Evolutionary conservation across 2,888 invertebrate genomes (phyloP), one percentile per base, ranked within the genome.

Genomic region (Dasysyrphus albostriatus): DNA sequence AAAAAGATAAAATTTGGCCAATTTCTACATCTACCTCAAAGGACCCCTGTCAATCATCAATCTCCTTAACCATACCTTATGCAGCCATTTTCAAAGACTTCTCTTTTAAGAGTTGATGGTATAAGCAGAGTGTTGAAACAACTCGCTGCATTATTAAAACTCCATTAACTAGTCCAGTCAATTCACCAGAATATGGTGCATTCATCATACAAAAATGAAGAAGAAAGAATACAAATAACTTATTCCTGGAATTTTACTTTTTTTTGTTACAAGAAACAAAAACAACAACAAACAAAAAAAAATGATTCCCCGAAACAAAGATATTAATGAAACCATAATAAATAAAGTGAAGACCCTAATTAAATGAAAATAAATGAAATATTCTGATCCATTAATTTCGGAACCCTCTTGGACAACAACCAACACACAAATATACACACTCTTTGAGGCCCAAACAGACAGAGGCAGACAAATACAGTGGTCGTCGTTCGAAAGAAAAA

Each of bases 341-440:
- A 87, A 87, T 87, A 75, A 87, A 87, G 63, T 83, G 83, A 87
- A 79, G 83, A 87, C 87, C 87, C 87, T 87, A 87, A 87, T 87
- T 87, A 87, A 87, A 87, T 83, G 87, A 83, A 87, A 79, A 79
- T 72, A 87, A 87, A 87, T 87, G 87, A 87, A 87, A 83, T 83
- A 83, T 87, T 83, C 78, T 75, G 83, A 75, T 87, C 83, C 87
- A 87, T 87, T 87, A 87, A 87, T 87, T 84, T 83, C 39, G 39
- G 59, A 49, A 34, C 70, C 77, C 61, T 77, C 14, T 7, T 61
- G 56, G 61, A 42, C 59, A 61, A 39, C 12, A 51, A 24, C 51
- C 24, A 29, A 14, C 6, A 14, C 6, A 24, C 12, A 7, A 29
- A 54, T 32, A 44, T 63, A 80, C 10, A 49, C 16, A 56, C 6